Conservation (phyloP, 2,113 vertebrate genomes). For the Labeo rohita region DNA sequence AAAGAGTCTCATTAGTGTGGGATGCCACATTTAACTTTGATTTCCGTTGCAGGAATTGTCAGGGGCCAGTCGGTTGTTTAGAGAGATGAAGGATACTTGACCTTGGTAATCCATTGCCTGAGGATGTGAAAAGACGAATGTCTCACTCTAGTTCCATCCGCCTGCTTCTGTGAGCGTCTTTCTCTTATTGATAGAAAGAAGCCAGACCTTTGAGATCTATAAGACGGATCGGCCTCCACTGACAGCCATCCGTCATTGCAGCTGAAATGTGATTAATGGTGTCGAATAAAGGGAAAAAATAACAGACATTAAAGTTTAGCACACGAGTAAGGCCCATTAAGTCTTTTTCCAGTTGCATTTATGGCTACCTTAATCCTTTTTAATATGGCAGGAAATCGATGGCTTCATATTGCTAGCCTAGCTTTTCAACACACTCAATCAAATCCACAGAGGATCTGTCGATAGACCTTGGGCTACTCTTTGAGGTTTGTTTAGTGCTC, state of each 20-base stretch:
- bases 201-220: constrained; percentile 54
- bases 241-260: constrained; percentile 63
- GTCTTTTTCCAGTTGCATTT: constrained; percentile 77
- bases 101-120: constrained; percentile 33
- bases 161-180: constrained; percentile 12
- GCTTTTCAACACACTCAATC: constrained; percentile 77
- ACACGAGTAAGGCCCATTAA: constrained; percentile 77
- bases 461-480: constrained; percentile 54
- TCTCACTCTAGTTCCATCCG: constrained; percentile 41
- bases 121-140: constrained; percentile 42
- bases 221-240: constrained; percentile 56
- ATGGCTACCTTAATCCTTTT: constrained; percentile 80
- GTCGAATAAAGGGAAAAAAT: constrained; percentile 64
- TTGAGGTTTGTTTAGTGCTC: constrained; percentile 53
- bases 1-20: background rate
- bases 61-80: background rate
- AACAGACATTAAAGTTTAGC: constrained; percentile 78
- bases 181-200: constrained; percentile 44
- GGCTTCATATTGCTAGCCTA: constrained; percentile 75
- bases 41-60: background rate
- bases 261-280: constrained; percentile 72
- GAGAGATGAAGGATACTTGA: constrained; percentile 41
- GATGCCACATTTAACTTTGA: background rate
- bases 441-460: constrained; percentile 68
- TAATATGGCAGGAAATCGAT: constrained; percentile 83